These are phyloP conservation scores for Anguilla rostrata DNA, from an alignment of 2,113 vertebrate genomes.

Conservation along the genomic window DNA sequence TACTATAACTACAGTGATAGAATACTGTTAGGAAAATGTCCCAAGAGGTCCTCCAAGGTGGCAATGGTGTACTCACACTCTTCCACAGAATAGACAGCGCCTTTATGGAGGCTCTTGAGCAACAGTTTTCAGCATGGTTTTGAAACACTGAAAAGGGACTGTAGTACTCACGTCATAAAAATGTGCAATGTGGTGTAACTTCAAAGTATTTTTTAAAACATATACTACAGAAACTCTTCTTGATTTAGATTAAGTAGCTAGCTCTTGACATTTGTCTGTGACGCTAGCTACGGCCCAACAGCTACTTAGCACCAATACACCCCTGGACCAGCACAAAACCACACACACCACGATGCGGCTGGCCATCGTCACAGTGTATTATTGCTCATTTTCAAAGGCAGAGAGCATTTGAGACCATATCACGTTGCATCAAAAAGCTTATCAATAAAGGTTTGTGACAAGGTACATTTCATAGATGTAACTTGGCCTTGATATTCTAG, in stretches of 20 bases:
- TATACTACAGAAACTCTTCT: too few species aligned
- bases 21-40: background rate
- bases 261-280: background rate
- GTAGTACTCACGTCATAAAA: too few species aligned
- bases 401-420: constrained; percentile 2
- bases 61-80: background rate
- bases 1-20: background rate
- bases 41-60: background rate
- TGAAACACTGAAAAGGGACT: too few species aligned
- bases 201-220: too few species aligned
- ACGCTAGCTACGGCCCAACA: too few species aligned
- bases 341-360: too few species aligned
- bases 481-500: background rate
- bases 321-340: too few species aligned
- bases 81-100: background rate
- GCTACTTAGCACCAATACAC: too few species aligned
- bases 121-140: too few species aligned
- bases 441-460: background rate
- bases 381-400: background rate
- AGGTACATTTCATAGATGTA: constrained; percentile 4
- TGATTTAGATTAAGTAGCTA: too few species aligned
- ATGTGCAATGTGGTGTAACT: too few species aligned
- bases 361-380: background rate
- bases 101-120: too few species aligned
- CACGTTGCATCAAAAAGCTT: background rate